Conservation (phyloP, 2,888 invertebrate genomes). For the Napeogenes inachia region DNA sequence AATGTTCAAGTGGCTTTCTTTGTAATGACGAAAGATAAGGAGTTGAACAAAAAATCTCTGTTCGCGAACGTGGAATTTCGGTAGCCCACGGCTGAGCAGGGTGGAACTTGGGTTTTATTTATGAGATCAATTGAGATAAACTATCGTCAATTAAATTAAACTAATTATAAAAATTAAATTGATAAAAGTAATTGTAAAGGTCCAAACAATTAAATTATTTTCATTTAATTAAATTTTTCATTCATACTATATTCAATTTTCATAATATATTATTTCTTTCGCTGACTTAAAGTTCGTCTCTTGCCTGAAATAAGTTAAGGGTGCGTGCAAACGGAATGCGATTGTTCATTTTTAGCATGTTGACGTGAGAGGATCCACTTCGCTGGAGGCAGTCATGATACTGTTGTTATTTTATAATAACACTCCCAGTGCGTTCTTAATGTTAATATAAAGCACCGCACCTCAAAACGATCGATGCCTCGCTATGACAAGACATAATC, state of each 20-base stretch:
- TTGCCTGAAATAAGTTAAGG: slow-evolving; percentile 24
- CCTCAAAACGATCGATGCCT: slow-evolving; percentile 42
- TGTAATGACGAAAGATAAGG: slow-evolving; percentile 46
- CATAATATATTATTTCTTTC: too few species aligned
- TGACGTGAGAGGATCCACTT: slow-evolving; percentile 44
- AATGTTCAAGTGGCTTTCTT: slow-evolving; percentile 20
- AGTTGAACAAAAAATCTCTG: slow-evolving; percentile 32
- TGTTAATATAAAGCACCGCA: slow-evolving; percentile 33
- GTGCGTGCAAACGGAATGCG: slow-evolving; percentile 30
- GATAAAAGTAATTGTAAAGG: too few species aligned
- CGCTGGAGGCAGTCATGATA: slow-evolving; percentile 50
- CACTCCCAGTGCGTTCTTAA: slow-evolving; percentile 36
- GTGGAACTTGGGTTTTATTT: slow-evolving; percentile 35
- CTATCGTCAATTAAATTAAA: too few species aligned
- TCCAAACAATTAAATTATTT: too few species aligned
- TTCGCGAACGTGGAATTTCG: slow-evolving; percentile 58
- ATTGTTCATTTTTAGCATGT: slow-evolving; percentile 27
- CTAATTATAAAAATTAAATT: too few species aligned
- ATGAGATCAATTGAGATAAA: neutral
- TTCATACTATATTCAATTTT: too few species aligned
- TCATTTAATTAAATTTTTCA: too few species aligned
- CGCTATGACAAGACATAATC: slow-evolving; percentile 61
- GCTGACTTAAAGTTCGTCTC: slow-evolving; percentile 12
- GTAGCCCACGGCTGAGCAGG: slow-evolving; percentile 62
- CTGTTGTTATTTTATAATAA: slow-evolving; percentile 43